Base-by-base conservation (phyloP, 2,888 invertebrate species). In the Beris chalybata region DNA sequence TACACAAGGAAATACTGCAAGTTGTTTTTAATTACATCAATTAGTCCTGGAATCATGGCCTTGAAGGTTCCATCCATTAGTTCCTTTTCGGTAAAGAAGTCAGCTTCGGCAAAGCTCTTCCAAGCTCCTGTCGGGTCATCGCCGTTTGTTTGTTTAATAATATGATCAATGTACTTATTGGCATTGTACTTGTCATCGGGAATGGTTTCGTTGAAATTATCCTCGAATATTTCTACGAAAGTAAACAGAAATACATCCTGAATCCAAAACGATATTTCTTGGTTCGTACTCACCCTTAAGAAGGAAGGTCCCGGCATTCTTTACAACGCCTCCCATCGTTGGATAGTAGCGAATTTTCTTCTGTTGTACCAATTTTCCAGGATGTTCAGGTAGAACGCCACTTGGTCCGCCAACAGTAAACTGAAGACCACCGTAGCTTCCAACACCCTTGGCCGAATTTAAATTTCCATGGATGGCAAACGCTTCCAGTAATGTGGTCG, bases 301-400 rank as follows among this genome's bases (percentile, higher is more conserved):
- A 64, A 82, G 72, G 59, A 81, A 81, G 43, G 82, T 78, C 15
- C 83, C 83, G 65, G 82, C 82, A 67, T 83, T 77, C 71, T 81
- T 82, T 0, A 81, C 80, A 43, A 78, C 78, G n/a, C 83, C 83
- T 30, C 80, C 80, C 73, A 83, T 73, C 0, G 82, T 79, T 30
- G 83, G 78, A 69, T 79, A 79, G 1, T 76, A 76, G 66, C 68
- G 75, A 72, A 74, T 79, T 68, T 73, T 79, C 15, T 76, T 75
- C 1, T 74, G 73, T 3, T 75, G 74, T 31, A 77, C 71, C 38
- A 78, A 66, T 15, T 76, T 74, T 0, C 76, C 76, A 2, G 79
- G 80, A 71, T 77, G 77, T 47, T 77, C 74, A 0, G 79, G 79
- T 44, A 80, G 71, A 22, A 78, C 73, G 13, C 77, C 75, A 4